These are phyloP conservation scores for Psittacula echo DNA, from an alignment of 2,797 vertebrate genomes.

Conservation along the genomic window DNA sequence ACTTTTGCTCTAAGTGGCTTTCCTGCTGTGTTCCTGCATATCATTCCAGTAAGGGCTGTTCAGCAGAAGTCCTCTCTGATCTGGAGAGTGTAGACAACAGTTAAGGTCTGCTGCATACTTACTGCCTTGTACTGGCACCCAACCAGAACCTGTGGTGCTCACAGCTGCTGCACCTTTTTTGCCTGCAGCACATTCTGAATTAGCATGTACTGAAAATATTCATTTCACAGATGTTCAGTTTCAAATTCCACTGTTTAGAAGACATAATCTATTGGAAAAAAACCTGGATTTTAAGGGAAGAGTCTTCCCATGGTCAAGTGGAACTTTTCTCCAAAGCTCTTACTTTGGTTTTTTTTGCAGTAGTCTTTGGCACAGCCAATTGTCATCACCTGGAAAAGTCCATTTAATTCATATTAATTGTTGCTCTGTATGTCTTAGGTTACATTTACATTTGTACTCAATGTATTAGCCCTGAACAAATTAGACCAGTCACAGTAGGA, in stretches of 20 bases:
- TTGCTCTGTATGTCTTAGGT: neutral
- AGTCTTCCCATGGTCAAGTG: neutral
- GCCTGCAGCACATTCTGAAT: slow-evolving; percentile 62
- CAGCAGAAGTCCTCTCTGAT: neutral
- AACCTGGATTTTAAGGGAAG: neutral
- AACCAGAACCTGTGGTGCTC: slow-evolving; percentile 63
- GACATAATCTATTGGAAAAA: neutral
- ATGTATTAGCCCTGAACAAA: neutral
- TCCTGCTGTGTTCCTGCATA: neutral
- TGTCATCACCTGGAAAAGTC: neutral
- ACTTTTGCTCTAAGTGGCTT: neutral
- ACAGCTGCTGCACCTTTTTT: slow-evolving; percentile 70
- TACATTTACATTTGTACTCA: neutral
- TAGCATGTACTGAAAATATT: slow-evolving; percentile 60
- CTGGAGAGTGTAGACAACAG: neutral
- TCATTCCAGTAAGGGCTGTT: neutral
- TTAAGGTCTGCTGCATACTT: slow-evolving; percentile 4
- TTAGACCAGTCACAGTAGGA: neutral
- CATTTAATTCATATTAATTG: neutral
- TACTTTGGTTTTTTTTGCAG: neutral
- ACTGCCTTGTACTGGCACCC: slow-evolving; percentile 45
- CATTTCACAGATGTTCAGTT: slow-evolving; percentile 66
- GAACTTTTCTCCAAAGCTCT: neutral
- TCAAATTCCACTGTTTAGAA: slow-evolving; percentile 43
- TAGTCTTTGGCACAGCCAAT: neutral